Percentiles rank a stretch among this genome's conserved stretches.
These are phyloP conservation scores for Artibeus lituratus DNA, from an alignment of 2,797 vertebrate genomes.

Conservation along the genomic window DNA sequence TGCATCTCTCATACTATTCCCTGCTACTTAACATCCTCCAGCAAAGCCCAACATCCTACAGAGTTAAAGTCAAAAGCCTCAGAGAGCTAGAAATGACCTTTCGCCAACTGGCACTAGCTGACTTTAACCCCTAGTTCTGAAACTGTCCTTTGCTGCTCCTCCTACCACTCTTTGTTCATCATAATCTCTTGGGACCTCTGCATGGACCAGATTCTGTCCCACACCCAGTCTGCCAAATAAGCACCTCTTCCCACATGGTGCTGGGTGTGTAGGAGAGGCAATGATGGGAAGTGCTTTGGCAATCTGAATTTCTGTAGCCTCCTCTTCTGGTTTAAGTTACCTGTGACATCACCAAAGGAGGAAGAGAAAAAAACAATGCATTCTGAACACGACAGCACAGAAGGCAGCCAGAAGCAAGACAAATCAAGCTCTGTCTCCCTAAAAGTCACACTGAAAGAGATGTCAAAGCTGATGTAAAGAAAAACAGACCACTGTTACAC, in stretches of 20 bases:
- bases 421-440: background rate
- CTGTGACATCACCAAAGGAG: slow-evolving; percentile 50
- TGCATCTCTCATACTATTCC: background rate
- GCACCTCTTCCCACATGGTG: background rate
- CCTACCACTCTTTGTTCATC: background rate
- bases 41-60: background rate
- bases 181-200: background rate
- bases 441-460: background rate
- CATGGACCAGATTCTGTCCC: background rate
- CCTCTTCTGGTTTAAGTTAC: slow-evolving; percentile 66
- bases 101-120: background rate
- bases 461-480: background rate
- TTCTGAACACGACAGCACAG: background rate
- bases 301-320: background rate
- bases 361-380: slow-evolving; percentile 46
- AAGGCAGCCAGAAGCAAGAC: background rate
- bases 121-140: background rate
- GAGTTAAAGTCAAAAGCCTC: slow-evolving; percentile 4
- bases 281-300: background rate
- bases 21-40: background rate
- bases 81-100: background rate
- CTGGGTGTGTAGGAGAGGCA: background rate
- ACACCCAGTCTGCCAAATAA: background rate
- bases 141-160: background rate
- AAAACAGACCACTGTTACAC: background rate